A percentile compares a stretch with the other conserved stretches of the same genome.
phyloP scores from a whole-genome alignment of 2,888 invertebrate genomes.

The Monopis laevigella region DNA sequence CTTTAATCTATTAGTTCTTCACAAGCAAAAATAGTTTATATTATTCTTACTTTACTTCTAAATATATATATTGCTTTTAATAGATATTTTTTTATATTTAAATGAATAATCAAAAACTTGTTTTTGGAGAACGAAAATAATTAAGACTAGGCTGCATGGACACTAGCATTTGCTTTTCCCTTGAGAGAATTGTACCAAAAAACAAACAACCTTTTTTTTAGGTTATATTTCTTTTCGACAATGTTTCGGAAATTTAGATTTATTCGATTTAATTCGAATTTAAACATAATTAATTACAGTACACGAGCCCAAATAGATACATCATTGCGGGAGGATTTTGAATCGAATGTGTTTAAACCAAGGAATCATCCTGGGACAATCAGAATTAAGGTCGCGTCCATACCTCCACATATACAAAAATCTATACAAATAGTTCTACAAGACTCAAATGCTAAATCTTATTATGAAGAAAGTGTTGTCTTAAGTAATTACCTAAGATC shows the following conservation, averaged over 20 bases:
- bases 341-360: constrained; percentile 67
- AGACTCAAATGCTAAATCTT: constrained; percentile 67
- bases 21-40: no score
- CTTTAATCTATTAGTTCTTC: no score
- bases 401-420: constrained; percentile 70
- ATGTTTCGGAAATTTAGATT: constrained; percentile 39
- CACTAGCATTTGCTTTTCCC: no score
- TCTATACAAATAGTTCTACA: constrained; percentile 63
- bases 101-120: no score
- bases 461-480: constrained; percentile 60
- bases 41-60: no score
- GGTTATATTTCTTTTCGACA: constrained; percentile 19
- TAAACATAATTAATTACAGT: constrained; percentile 30
- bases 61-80: no score
- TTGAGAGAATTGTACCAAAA: no score
- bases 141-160: no score
- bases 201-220: constrained; percentile 2
- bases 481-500: constrained; percentile 70
- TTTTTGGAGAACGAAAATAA: no score
- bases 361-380: constrained; percentile 78
- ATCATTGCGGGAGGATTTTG: constrained; percentile 52
- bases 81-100: no score
- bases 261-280: neutral
- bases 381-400: constrained; percentile 49
- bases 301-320: constrained; percentile 61